These are phyloP conservation scores for Gasteruption jaculator DNA, from an alignment of 2,888 invertebrate species.

Conservation along the genomic window DNA sequence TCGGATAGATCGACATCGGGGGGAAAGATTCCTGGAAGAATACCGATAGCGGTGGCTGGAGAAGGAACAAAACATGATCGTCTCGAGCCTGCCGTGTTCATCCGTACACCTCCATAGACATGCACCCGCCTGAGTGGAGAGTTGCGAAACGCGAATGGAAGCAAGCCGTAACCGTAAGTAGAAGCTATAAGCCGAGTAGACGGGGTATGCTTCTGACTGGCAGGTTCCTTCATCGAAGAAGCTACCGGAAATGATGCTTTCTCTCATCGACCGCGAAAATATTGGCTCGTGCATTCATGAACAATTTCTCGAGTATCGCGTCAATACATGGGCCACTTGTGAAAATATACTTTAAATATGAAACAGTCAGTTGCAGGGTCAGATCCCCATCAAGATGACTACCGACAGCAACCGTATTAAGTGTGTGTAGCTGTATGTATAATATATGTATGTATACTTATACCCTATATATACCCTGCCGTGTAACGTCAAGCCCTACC, in stretches of 20 bases:
- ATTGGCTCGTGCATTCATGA: slow-evolving; percentile 30
- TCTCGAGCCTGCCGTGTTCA: no score
- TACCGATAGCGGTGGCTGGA: no score
- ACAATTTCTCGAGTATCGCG: slow-evolving; percentile 25
- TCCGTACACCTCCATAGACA: no score
- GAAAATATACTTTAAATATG: slow-evolving; percentile 50
- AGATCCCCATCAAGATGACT: slow-evolving; percentile 40
- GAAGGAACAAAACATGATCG: no score
- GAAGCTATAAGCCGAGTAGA: slow-evolving; percentile 36
- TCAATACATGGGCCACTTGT: slow-evolving; percentile 38
- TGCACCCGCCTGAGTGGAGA: no score
- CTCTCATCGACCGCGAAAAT: slow-evolving; percentile 31
- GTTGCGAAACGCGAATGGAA: no score
- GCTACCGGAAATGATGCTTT: slow-evolving; percentile 50
- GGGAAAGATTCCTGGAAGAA: no score
- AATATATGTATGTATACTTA: no score
- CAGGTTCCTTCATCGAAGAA: slow-evolving; percentile 50
- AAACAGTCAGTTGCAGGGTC: slow-evolving; percentile 47
- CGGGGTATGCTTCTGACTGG: slow-evolving; percentile 45
- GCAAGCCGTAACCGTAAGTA: slow-evolving; percentile 36
- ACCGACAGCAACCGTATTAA: slow-evolving; percentile 40
- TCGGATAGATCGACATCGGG: no score
- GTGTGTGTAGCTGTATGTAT: no score
- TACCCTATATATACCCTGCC: no score
- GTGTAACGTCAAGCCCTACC: no score